Evolutionary conservation across 2,888 invertebrate species (phyloP), one percentile per base, ranked within the genome.

Genomic region (Cerceris rybyensis): DNA sequence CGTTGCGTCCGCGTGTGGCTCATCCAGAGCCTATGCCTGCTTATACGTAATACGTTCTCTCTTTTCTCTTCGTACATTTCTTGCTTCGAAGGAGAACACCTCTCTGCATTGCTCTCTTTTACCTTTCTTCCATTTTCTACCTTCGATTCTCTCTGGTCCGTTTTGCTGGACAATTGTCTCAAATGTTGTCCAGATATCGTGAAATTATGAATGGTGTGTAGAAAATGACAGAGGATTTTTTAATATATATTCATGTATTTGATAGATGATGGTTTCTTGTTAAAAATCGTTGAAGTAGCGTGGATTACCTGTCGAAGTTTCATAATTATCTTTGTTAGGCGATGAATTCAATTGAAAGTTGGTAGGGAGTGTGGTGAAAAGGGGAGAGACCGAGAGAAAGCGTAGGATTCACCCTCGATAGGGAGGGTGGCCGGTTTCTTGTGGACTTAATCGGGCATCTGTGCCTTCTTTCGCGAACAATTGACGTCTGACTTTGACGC

Each of bases 1-100:
- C 88, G 85, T 87, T 87, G 84, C 83, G 87, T 83, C 87, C 87
- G 86, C 86, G 86, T 84, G 84, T 86, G 87, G 82, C 87, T 89
- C 88, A 89, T 90, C 89, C 87, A 84, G 85, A 78, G 81, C 80
- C 84, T 80, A 78, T 84, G 78, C 77, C 80, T 78, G 78, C 79
- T 77, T 81, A 78, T 80, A 71, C 75, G 77, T 82, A 79, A 75
- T 76, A 80, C 85, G 75, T 78, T 83, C 80, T 71, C 81, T 81
- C 81, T 81, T 78, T 78, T 80, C 78, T 83, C 80, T 74, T 65
- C 63, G 52, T 71, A 64, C 60, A 68, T 69, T 75, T 73, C 72
- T 66, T 69, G n/a, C 58, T 59, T 39, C 78, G 68, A 71, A 75
- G 79, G 28, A 71, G 73, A 64, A 60, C 65, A 66, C 63, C 54